Evolutionary conservation across 2,113 vertebrate genomes (phyloP).

Genomic region (Cygnus buccinator): DNA sequence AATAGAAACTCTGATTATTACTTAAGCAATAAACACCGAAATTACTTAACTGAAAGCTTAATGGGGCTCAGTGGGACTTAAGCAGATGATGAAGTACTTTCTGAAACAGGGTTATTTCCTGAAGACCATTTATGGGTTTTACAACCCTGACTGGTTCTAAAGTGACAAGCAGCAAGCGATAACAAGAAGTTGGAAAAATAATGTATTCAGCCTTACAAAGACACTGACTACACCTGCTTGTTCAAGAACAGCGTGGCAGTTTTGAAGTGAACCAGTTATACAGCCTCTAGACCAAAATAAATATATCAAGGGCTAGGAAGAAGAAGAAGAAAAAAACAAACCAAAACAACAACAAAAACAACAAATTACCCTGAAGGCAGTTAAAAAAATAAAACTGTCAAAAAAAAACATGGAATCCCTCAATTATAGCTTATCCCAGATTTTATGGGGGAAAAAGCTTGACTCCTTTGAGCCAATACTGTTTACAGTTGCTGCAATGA

Average conservation of each 20-base stretch:
- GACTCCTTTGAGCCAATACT: slow-evolving; percentile 74
- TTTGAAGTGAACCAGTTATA: slow-evolving; percentile 53
- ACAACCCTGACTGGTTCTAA: slow-evolving; percentile 54
- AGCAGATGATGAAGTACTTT: slow-evolving; percentile 27
- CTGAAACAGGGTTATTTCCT: not conserved
- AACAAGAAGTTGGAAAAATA: slow-evolving; percentile 63
- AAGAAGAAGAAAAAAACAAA: not conserved
- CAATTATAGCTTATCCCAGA: slow-evolving; percentile 67
- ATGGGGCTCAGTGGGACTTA: slow-evolving; percentile 9
- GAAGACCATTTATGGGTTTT: slow-evolving; percentile 49
- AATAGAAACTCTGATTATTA: slow-evolving; percentile 29
- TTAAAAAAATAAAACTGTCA: slow-evolving; percentile 53
- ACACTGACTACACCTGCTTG: slow-evolving; percentile 20
- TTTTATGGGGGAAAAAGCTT: slow-evolving; percentile 70
- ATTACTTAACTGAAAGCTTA: slow-evolving; percentile 41
- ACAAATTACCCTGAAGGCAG: not conserved
- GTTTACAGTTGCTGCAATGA: slow-evolving; percentile 81
- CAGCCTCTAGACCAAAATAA: slow-evolving; percentile 39
- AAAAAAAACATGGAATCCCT: slow-evolving; percentile 23
- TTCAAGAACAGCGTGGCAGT: slow-evolving; percentile 13
- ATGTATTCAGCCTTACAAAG: slow-evolving; percentile 50
- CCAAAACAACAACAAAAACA: not conserved
- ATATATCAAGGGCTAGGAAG: not conserved
- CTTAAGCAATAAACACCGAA: not conserved
- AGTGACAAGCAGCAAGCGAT: slow-evolving; percentile 56